Evolutionary conservation across 1,140 invertebrate species (phyloP).

Genomic region (Ephestia elutella): DNA sequence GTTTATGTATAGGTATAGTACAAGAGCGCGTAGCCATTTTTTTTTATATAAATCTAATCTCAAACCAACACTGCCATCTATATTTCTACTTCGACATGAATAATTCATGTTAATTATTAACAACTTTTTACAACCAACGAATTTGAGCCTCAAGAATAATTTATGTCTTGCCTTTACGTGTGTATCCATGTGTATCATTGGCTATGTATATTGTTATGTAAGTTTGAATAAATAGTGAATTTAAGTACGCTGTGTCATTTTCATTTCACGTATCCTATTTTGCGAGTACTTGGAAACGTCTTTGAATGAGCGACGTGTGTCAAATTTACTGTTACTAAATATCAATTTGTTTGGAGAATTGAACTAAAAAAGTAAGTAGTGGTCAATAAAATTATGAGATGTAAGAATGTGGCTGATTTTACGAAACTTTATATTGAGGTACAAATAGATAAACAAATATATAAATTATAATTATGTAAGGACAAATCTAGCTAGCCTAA

Average conservation of each 20-base stretch:
- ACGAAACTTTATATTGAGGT: too few species aligned
- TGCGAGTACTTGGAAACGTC: background rate
- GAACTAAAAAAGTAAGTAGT: too few species aligned
- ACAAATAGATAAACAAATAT: too few species aligned
- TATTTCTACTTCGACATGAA: background rate
- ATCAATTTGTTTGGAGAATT: background rate
- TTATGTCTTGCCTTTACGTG: background rate
- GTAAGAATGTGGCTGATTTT: too few species aligned
- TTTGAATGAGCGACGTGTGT: background rate
- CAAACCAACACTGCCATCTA: background rate
- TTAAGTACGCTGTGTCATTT: background rate
- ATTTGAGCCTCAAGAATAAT: background rate
- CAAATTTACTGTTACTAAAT: background rate
- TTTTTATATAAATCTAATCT: too few species aligned
- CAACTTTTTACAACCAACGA: background rate
- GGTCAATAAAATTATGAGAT: too few species aligned
- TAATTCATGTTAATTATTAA: too few species aligned
- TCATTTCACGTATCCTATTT: background rate
- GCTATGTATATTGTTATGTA: background rate
- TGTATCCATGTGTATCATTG: background rate
- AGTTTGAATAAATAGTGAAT: slow-evolving; percentile 1
- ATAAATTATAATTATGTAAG: too few species aligned
- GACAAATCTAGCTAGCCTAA: too few species aligned
- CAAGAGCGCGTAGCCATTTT: too few species aligned
- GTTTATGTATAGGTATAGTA: too few species aligned